Percentiles rank a stretch among this genome's conserved stretches.
Conservation (phyloP, 2,113 vertebrate genomes). For the Paracanthobrama guichenoti region DNA sequence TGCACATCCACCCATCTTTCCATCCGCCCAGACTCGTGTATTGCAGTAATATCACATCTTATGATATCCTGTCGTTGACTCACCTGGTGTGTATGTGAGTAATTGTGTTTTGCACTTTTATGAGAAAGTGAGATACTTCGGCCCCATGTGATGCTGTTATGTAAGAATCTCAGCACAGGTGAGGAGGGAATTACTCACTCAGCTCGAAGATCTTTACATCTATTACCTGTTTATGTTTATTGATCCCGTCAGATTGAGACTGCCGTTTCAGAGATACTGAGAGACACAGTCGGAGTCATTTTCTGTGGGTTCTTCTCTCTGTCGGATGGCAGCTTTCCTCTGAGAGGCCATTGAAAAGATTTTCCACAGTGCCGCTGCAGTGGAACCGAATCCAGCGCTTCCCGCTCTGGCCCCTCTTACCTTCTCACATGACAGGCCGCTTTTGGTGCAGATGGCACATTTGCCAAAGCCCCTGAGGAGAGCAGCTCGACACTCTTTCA, state of each 20-base stretch:
- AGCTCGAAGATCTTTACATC: not conserved
- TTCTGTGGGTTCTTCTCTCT: not conserved
- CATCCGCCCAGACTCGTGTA: too few relatives aligned
- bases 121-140: not conserved
- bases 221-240: not conserved
- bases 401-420: not conserved
- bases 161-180: conserved; percentile 2
- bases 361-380: not conserved
- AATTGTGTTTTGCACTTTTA: not conserved
- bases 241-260: not conserved
- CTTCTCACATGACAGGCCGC: not conserved
- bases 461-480: not conserved
- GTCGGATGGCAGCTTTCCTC: too few relatives aligned
- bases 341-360: not conserved
- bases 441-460: not conserved
- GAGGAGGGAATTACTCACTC: not conserved
- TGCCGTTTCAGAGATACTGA: too few relatives aligned
- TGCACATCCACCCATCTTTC: too few relatives aligned
- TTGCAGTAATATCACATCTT: too few relatives aligned
- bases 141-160: not conserved
- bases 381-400: not conserved
- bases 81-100: not conserved
- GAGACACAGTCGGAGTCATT: not conserved
- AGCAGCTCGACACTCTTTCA: not conserved
- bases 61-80: not conserved